A percentile compares a stretch with the other conserved stretches of the same genome.
phyloP scores from a whole-genome alignment of 2,113 vertebrate species.

The Cynopterus brachyotis region DNA sequence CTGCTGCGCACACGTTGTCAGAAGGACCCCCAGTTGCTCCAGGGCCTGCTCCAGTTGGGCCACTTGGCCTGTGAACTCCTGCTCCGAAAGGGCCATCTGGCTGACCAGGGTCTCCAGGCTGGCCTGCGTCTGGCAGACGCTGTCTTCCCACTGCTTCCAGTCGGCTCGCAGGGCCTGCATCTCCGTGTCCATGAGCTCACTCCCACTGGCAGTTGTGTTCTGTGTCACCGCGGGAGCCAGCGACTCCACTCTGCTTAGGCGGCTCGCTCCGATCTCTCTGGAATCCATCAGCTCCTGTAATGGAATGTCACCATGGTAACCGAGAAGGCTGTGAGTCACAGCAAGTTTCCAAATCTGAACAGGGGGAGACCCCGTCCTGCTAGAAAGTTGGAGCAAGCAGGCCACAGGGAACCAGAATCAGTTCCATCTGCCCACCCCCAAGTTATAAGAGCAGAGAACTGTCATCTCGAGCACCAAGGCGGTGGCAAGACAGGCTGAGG shows the following conservation, averaged over 20 bases:
- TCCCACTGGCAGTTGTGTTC: conserved; percentile 87
- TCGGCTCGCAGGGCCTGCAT: conserved; percentile 92
- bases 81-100: conserved; percentile 89
- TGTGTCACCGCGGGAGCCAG: conserved; percentile 86
- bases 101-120: conserved; percentile 88
- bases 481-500: not conserved
- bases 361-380: conserved; percentile 16
- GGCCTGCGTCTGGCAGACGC: conserved; percentile 84
- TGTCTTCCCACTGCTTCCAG: conserved; percentile 95
- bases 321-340: conserved; percentile 71
- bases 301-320: conserved; percentile 92
- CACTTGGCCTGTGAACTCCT: conserved; percentile 87
- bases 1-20: conserved; percentile 87
- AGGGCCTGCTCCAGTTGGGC: conserved; percentile 88
- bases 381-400: conserved; percentile 6
- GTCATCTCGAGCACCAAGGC: not conserved
- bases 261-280: conserved; percentile 89
- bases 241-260: conserved; percentile 89
- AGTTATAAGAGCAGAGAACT: not conserved
- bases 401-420: not conserved
- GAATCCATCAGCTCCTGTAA: conserved; percentile 95
- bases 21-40: conserved; percentile 82
- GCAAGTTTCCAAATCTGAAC: conserved; percentile 45
- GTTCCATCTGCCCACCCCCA: not conserved
- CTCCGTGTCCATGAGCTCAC: conserved; percentile 91